A percentile compares a stretch with the other conserved stretches of the same genome.
Evolutionary conservation across 2,113 vertebrate species (phyloP).

Genomic region (Mormyrus iriodes): DNA sequence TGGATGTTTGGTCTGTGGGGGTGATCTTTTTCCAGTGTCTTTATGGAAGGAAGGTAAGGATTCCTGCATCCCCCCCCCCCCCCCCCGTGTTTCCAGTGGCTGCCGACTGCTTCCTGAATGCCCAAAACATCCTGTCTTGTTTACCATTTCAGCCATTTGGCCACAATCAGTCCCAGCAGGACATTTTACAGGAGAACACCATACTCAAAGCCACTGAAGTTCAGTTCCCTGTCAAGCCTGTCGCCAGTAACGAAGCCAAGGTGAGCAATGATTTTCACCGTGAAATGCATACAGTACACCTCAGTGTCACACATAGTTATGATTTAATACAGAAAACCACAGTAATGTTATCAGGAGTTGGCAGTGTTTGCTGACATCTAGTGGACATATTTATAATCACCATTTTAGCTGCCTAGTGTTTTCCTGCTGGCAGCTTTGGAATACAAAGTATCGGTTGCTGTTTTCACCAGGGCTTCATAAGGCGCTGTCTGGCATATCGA

Average conservation of each 20-base stretch:
- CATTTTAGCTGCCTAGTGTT: neutral
- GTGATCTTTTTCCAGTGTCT: slow-evolving; percentile 99
- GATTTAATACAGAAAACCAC: neutral
- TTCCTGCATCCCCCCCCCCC: neutral
- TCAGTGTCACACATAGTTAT: neutral
- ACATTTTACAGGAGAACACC: slow-evolving; percentile 98
- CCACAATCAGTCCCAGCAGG: slow-evolving; percentile 98
- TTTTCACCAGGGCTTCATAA: slow-evolving; percentile 80
- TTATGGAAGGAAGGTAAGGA: slow-evolving; percentile 93
- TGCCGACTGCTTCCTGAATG: neutral
- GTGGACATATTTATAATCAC: neutral
- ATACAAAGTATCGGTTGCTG: neutral
- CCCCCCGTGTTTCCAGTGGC: neutral
- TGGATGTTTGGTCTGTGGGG: slow-evolving; percentile 98
- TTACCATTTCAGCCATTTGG: slow-evolving; percentile 81
- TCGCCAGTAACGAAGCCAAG: slow-evolving; percentile 97
- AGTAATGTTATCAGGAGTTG: neutral
- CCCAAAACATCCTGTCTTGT: neutral
- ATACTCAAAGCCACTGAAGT: slow-evolving; percentile 98
- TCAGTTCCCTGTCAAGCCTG: slow-evolving; percentile 96
- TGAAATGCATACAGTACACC: neutral
- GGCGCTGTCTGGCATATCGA: slow-evolving; percentile 93
- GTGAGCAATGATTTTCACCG: slow-evolving; percentile 47
- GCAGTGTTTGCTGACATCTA: neutral
- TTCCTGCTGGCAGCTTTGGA: neutral